Evolutionary conservation across 2,113 vertebrate genomes (phyloP).

Genomic region (Nyctereutes procyonoides): DNA sequence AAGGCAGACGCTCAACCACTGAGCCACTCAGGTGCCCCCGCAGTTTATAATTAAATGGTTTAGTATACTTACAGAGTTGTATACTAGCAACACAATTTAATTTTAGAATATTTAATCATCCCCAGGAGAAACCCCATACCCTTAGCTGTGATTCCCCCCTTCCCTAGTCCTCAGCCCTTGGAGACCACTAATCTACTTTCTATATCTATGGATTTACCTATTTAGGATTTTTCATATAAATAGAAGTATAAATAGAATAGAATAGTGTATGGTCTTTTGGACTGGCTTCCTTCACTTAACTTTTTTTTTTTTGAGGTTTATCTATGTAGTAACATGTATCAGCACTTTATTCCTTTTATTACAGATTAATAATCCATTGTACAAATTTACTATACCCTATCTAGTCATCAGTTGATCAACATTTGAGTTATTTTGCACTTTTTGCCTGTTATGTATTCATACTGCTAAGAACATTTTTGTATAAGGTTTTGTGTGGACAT

Average conservation of each 20-base stretch:
- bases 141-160: neutral
- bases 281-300: neutral
- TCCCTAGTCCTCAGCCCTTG: neutral
- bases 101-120: constrained; percentile 4
- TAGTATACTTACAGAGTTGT: neutral
- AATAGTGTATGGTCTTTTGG: neutral
- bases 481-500: neutral
- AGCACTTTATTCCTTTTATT: neutral
- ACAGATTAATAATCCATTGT: neutral
- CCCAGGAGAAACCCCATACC: neutral
- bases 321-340: neutral
- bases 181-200: neutral
- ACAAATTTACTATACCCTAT: neutral
- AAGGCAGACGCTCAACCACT: no score
- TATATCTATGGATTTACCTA: neutral
- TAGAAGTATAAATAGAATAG: neutral
- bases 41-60: neutral
- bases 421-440: constrained; percentile 4
- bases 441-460: neutral
- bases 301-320: neutral
- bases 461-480: neutral
- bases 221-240: neutral
- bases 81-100: neutral
- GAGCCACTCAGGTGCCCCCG: no score
- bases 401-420: neutral